Base-by-base conservation (phyloP, 2,797 vertebrate species). In the Enteromius trimaculatus region DNA sequence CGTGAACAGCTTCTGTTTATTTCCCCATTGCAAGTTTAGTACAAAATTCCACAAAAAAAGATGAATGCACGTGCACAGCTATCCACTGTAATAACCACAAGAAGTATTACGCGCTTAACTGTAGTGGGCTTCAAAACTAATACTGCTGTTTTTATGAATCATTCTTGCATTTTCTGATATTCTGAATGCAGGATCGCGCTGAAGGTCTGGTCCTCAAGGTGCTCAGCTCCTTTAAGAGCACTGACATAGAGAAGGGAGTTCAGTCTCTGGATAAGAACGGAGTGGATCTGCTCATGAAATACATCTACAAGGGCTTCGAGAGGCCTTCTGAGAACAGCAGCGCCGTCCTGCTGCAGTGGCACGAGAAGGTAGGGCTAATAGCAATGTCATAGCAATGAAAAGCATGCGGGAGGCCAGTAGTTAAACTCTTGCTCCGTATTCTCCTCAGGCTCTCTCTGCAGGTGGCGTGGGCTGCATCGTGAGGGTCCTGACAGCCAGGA, bases 241-340 rank as follows among this genome's bases (percentile, higher is more conserved):
- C 95, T 0, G 98, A 99, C 87, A 98, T 99, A 0, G 98, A 99
- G 92, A 99, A 98, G 86, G 98, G 94, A 0, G 97, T 99, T 82
- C 98, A 98, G 90, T 97, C 97, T 0, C 94, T 99, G 85, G 98
- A 99, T 91, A 97, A 97, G 92, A 98, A 96, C 0, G 94, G 95
- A 0, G 95, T 99, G 55, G 98, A 99, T 90, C 96, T 99, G 86
- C 94, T 99, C 75, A 99, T 99, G 98, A 99, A 99, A 90, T 99
- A 99, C 92, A 99, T 99, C 94, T 99, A 99, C 94, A 99, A 98
- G 92, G 98, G 98, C 87, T 99, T 99, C 1, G 98, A 99, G 93
- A 96, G 91, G 85, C 98, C 98, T 7, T 98, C 97, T 0, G 98
- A 99, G 89, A 99, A 99, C 90, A 99, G 97, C 95, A 99, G 98